A percentile compares a stretch with the other conserved stretches of the same genome.
Conservation (phyloP, 1,140 invertebrate species). For the Sarcophaga peregrina region DNA sequence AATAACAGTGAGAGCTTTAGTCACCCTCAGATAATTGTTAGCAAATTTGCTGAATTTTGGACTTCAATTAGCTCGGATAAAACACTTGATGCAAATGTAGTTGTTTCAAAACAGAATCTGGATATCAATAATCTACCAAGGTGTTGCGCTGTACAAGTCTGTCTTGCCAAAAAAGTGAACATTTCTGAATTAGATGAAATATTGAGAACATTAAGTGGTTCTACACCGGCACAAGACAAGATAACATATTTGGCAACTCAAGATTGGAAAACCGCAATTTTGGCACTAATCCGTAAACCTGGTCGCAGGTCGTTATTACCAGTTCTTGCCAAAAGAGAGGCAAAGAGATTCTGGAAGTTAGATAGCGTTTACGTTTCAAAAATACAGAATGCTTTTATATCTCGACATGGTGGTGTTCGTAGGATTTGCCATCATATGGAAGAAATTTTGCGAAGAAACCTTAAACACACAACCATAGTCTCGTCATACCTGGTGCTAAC, state of each 20-base stretch:
- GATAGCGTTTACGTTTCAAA: not conserved
- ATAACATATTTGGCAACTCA: too few species aligned
- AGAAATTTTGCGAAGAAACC: not conserved
- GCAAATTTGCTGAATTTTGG: not conserved
- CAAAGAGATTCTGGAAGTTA: not conserved
- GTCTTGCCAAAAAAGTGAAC: not conserved
- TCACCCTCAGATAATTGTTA: not conserved
- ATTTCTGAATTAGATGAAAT: not conserved
- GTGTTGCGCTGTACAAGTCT: not conserved
- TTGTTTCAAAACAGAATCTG: too few species aligned
- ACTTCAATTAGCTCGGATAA: not conserved
- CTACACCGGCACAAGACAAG: too few species aligned
- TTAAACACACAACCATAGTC: not conserved
- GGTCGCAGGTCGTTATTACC: not conserved
- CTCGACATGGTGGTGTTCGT: not conserved
- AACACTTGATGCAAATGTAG: not conserved
- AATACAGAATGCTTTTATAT: not conserved
- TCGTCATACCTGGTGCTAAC: not conserved
- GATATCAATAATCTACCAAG: not conserved
- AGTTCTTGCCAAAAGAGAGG: not conserved
- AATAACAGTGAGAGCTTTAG: not conserved
- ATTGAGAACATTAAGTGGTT: too few species aligned
- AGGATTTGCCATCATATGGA: constrained; percentile 2
- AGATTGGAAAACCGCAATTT: too few species aligned
- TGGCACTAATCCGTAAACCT: too few species aligned